Conservation (phyloP, 1,140 invertebrate species). For the Pseudomyrmex gracilis region DNA sequence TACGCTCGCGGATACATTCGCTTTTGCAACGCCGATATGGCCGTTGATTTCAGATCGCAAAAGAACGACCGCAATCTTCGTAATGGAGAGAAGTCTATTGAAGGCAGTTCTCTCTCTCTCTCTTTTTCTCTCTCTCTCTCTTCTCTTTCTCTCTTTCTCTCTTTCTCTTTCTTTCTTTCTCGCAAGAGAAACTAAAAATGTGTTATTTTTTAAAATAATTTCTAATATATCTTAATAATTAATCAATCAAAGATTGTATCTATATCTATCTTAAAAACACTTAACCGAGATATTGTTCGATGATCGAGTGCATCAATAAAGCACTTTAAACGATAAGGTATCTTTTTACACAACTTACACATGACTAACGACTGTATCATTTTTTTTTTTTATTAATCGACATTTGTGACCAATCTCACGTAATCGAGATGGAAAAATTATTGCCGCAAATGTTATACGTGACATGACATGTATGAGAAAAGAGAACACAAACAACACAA, state of each 20-base stretch:
- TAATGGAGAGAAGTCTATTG: slow-evolving; percentile 69
- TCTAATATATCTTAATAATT: neutral
- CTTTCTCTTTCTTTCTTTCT: neutral
- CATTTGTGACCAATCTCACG: neutral
- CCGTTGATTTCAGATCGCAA: slow-evolving; percentile 4
- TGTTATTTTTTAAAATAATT: slow-evolving; percentile 9
- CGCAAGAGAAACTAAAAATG: too few relatives aligned
- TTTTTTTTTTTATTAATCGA: slow-evolving; percentile 25
- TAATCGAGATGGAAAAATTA: neutral
- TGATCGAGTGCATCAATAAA: slow-evolving; percentile 20
- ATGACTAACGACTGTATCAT: neutral
- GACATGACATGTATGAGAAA: too few relatives aligned
- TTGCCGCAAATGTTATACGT: neutral
- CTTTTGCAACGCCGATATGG: slow-evolving; percentile 5
- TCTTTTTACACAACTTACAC: slow-evolving; percentile 1
- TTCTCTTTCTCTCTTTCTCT: neutral
- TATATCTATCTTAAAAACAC: neutral
- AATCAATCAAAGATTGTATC: slow-evolving; percentile 7
- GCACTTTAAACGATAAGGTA: slow-evolving; percentile 12
- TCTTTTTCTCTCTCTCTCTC: too few relatives aligned
- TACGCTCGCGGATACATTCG: slow-evolving; percentile 22
- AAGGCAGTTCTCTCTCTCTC: neutral
- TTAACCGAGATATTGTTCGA: neutral
- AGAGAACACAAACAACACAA: neutral
- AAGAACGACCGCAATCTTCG: slow-evolving; percentile 62